Evolutionary conservation across 2,888 invertebrate species (phyloP).

Genomic region (Agrilus biguttatus): DNA sequence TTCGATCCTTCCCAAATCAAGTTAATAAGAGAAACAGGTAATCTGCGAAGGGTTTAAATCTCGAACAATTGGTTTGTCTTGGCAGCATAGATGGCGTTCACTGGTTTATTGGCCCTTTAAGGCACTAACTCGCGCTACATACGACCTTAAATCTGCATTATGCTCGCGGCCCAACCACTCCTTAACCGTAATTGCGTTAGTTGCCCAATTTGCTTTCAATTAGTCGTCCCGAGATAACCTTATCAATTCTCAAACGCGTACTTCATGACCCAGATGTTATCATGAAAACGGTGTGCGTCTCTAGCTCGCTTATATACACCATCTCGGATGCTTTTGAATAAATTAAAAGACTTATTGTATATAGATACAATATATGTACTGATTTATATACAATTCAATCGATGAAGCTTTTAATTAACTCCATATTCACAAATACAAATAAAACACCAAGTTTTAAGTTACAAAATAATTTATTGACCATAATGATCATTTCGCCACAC

Average conservation of each 20-base stretch:
- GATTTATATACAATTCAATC: too few species aligned
- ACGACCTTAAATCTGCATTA: conserved; percentile 28
- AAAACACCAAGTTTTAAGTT: too few species aligned
- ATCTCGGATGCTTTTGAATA: too few species aligned
- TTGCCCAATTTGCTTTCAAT: conserved; percentile 35
- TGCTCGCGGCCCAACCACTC: conserved; percentile 21
- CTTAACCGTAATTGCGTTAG: conserved; percentile 29
- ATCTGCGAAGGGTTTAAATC: conserved; percentile 25
- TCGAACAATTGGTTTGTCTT: conserved; percentile 24
- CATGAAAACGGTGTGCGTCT: too few species aligned
- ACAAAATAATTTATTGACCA: too few species aligned
- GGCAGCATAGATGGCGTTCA: conserved; percentile 22
- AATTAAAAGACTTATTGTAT: too few species aligned
- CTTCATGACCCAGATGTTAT: conserved; percentile 17
- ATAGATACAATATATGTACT: too few species aligned
- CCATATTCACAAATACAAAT: too few species aligned
- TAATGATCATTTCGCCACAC: too few species aligned
- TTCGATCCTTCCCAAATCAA: background rate
- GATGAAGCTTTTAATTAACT: too few species aligned
- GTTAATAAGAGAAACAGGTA: conserved; percentile 24
- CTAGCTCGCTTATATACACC: too few species aligned
- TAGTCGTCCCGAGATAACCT: conserved; percentile 29
- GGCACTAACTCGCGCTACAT: conserved; percentile 26
- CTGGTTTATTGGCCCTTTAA: conserved; percentile 27
- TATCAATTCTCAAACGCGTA: conserved; percentile 27